Base-by-base conservation (phyloP, 2,888 invertebrate genomes). In the Drosophila rubida region DNA sequence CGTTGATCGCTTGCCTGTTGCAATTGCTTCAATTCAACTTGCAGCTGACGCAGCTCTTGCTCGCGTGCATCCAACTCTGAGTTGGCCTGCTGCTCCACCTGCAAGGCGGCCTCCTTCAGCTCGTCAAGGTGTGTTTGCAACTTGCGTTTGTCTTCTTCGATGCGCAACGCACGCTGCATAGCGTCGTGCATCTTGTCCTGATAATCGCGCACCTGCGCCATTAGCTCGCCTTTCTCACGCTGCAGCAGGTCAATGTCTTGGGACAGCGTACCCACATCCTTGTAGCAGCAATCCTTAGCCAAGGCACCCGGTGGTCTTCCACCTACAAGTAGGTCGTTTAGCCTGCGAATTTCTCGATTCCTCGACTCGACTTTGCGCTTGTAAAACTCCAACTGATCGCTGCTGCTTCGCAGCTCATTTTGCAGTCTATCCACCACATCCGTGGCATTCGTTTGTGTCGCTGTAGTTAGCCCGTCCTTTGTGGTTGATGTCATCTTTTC, bases 81-180 rank as follows among this genome's bases (percentile, higher is more conserved):
- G 90, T 96, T 96, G 69, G 96, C 96, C 87, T 96, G 95, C 35
- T 95, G 94, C 92, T 96, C 96, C 9, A 96, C 95, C 71, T 94
- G 94, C 64, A 96, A 90, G 2, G 96, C 96, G 71, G 96, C 93
- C 74, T 94, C 93, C 89, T 96, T 96, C 48, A 96, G 94, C 88
- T 95, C 95, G 72, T 94, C 93, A 70, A 96, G 88, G 90, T 96
- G 95, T 63, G 94, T 94, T 90, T 96, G 95, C 51, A 96, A 90
- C 61, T 92, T 92, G 87, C 94, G 94, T 84, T 96, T 96, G 78
- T 94, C 93, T 75, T 95, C 95, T n/a, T 96, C 95, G 54, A 96
- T 93, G 83, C 93, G 93, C 42, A 96, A 91, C 4, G 96, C 96
- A 75, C 95, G 92, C 44, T 95, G 93, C 96, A 96, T 96, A 4